Conservation (phyloP, 2,113 vertebrate species). For the Neodon shergylaensis region DNA sequence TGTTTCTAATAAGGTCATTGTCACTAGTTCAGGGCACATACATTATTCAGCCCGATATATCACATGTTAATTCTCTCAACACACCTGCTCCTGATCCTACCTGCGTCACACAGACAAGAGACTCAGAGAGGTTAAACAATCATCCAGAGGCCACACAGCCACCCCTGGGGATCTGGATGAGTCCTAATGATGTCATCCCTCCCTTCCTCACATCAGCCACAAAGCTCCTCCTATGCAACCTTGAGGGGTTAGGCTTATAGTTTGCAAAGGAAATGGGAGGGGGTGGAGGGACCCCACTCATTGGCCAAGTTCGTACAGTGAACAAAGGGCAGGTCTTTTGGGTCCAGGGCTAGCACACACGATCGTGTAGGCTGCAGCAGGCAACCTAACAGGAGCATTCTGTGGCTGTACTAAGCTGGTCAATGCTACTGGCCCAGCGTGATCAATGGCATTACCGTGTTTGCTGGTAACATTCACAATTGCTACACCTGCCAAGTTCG, state of each 20-base stretch:
- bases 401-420: background rate
- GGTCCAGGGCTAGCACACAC: background rate
- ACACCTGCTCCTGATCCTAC: background rate
- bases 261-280: background rate
- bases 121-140: background rate
- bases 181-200: background rate
- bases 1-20: background rate
- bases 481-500: constrained; percentile 6
- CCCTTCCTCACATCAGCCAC: background rate
- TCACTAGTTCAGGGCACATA: background rate
- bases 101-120: background rate
- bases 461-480: background rate
- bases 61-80: background rate
- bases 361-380: background rate
- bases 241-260: background rate
- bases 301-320: background rate
- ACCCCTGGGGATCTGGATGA: background rate
- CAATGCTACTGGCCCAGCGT: accelerated
- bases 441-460: background rate
- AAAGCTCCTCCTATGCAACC: background rate
- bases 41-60: too few relatives aligned
- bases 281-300: background rate
- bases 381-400: background rate
- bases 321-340: background rate
- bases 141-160: background rate